Conservation (phyloP, 2,113 vertebrate genomes). For the Brachyhypopomus occidentalis region DNA sequence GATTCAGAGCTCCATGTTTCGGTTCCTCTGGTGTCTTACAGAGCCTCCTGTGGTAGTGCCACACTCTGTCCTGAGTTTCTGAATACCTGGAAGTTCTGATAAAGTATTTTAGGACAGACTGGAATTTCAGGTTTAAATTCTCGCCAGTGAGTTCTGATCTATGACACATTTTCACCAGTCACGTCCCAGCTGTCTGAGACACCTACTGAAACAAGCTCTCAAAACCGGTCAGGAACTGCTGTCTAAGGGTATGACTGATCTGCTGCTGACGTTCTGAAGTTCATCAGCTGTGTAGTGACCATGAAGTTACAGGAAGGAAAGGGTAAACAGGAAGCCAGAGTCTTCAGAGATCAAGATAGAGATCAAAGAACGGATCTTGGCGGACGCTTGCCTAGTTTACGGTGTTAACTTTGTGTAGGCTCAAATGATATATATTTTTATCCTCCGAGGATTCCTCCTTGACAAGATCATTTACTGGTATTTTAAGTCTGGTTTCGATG, state of each 20-base stretch:
- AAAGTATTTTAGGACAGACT: not conserved
- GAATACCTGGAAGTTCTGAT: not conserved
- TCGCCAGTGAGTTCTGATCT: not conserved
- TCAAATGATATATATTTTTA: not conserved
- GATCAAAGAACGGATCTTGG: no score
- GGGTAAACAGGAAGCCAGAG: not conserved
- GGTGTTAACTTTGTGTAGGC: not conserved
- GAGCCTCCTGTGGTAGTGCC: not conserved
- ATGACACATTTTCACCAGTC: not conserved
- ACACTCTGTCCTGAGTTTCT: not conserved
- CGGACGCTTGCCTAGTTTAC: not conserved
- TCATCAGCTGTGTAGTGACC: not conserved
- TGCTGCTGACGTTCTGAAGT: not conserved
- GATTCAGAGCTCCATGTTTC: conserved; percentile 12
- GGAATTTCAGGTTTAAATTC: conserved; percentile 36
- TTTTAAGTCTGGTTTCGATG: not conserved
- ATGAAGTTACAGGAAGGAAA: not conserved
- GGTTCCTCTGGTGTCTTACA: not conserved
- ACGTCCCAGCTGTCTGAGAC: not conserved
- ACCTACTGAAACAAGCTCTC: not conserved
- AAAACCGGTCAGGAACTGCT: not conserved
- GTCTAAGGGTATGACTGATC: not conserved
- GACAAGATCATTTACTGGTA: not conserved
- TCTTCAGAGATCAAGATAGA: not conserved
- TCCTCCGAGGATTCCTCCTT: not conserved